These are phyloP conservation scores for Acropternis orthonyx DNA, from an alignment of 2,797 vertebrate genomes.

Conservation along the genomic window DNA sequence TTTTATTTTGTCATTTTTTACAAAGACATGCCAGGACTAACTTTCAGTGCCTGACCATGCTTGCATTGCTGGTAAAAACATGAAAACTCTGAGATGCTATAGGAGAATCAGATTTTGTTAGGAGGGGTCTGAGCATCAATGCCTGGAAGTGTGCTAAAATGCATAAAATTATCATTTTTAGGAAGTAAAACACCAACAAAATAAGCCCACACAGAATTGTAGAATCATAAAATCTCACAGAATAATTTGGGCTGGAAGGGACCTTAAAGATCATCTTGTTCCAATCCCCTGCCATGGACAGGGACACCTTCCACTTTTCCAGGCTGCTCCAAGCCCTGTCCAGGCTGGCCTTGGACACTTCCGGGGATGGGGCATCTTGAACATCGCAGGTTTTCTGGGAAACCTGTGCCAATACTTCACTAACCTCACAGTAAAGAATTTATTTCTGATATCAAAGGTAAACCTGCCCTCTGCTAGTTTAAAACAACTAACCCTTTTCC, in stretches of 20 bases:
- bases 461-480: not conserved
- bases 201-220: too few species aligned
- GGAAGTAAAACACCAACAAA: fast-evolving
- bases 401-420: fast-evolving
- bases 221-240: not conserved
- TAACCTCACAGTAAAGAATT: not conserved
- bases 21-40: fast-evolving
- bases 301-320: fast-evolving
- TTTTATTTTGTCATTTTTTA: not conserved
- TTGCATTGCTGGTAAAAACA: fast-evolving
- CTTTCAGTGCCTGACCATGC: not conserved
- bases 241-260: not conserved
- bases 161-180: not conserved
- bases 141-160: not conserved
- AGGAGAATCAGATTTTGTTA: not conserved
- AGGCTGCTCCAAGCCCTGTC: fast-evolving
- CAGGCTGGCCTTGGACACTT: fast-evolving
- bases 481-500: not conserved
- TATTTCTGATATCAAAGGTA: too few species aligned
- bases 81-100: not conserved
- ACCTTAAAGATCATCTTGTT: fast-evolving
- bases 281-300: fast-evolving
- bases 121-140: fast-evolving
- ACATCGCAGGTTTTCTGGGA: not conserved
- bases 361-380: not conserved